A percentile compares a stretch with the other conserved stretches of the same genome.
These are phyloP conservation scores for Tetramorium alpestre DNA, from an alignment of 1,140 invertebrate genomes.

Conservation along the genomic window DNA sequence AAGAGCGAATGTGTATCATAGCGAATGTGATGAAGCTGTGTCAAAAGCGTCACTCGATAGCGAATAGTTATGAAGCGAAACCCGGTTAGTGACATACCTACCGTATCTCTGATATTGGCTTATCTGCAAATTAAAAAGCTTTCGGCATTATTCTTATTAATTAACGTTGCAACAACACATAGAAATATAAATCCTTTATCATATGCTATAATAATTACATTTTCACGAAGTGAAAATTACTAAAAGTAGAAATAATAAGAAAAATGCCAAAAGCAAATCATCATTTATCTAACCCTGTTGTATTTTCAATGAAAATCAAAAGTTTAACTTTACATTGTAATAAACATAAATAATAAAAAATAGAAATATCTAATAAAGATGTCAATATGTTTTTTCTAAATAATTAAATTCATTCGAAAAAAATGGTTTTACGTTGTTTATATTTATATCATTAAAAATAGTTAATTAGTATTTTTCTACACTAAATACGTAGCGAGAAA, in stretches of 20 bases:
- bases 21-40: slow-evolving; percentile 63
- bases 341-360: neutral
- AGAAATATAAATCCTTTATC: neutral
- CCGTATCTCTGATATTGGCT: slow-evolving; percentile 57
- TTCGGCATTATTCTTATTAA: neutral
- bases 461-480: slow-evolving; percentile 15
- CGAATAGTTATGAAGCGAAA: slow-evolving; percentile 79
- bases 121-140: slow-evolving; percentile 53
- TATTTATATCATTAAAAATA: slow-evolving; percentile 13
- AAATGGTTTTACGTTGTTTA: neutral
- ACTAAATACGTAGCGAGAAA: neutral
- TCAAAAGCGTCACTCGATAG: slow-evolving; percentile 70
- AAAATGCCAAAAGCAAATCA: slow-evolving; percentile 6
- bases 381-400: neutral
- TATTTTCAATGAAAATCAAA: neutral
- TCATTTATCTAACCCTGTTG: neutral
- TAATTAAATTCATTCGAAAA: neutral
- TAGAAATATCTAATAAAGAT: neutral
- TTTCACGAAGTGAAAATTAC: neutral
- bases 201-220: neutral
- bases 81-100: slow-evolving; percentile 74
- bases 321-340: neutral
- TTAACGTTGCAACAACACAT: neutral
- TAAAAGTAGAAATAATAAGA: neutral
- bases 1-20: slow-evolving; percentile 38